Base-by-base conservation (phyloP, 2,113 vertebrate species). In the Natator depressus region DNA sequence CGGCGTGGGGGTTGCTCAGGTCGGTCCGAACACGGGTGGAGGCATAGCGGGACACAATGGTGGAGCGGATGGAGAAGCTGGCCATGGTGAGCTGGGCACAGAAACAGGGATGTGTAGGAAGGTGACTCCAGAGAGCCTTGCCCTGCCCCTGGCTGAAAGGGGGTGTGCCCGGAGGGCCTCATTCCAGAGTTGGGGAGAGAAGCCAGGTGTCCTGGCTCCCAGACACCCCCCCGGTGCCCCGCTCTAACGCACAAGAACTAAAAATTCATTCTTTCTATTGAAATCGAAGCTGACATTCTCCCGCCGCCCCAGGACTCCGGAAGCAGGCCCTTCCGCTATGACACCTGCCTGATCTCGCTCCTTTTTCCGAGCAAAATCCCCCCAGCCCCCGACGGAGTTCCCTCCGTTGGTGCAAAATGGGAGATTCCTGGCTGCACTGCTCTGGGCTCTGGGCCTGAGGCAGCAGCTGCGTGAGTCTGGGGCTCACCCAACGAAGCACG, bases 11-110 rank as follows among this genome's bases (percentile, higher is more conserved):
- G 97, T 99, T 99, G 98, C 97, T 98, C 49, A 98, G 95, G 6
- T 98, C 96, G 55, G 98, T 98, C 47, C 98, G 98, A 85, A 99
- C 97, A 4, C 96, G 98, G 83, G 98, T 99, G 19, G 98, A 94
- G 25, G 98, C 98, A 2, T 99, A 99, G 80, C 98, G 97, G 69
- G 98, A 99, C 72, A 98, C 97, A 59, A 99, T 98, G 1, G 95
- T 96, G 89, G 98, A 99, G 29, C n/a, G 93, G 57, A 99, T 95
- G 47, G 98, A 98, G 97, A 99, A 99, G 81, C 98, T 98, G 2
- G 96, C 99, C 91, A 99, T 98, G 95, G 98, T 98, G 91, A 99
- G 96, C 98, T 99, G 62, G 55, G 51, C 91, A n/a, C 92, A 9
- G 87, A 65, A 13, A 82, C 78, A 91, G 12, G 75, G 6, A 91